These are phyloP conservation scores for Drosophila leonis DNA, from an alignment of 2,888 invertebrate species.

Conservation along the genomic window DNA sequence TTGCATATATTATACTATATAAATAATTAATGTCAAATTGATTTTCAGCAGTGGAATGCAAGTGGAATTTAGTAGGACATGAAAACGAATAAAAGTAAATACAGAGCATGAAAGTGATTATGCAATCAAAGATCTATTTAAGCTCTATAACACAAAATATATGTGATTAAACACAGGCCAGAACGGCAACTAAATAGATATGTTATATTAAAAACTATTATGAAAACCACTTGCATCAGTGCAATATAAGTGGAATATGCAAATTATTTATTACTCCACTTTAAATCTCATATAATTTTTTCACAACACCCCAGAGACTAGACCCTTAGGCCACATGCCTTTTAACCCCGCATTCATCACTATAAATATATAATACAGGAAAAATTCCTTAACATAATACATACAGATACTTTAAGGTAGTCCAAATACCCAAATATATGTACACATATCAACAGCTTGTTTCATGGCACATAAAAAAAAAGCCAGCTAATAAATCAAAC, in stretches of 20 bases:
- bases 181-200: not conserved
- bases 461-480: slow-evolving; percentile 54
- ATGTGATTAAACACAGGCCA: not conserved
- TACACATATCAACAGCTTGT: slow-evolving; percentile 56
- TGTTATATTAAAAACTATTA: not conserved
- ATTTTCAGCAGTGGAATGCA: not conserved
- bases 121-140: not conserved
- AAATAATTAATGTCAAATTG: not conserved
- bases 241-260: not conserved
- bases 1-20: too few relatives aligned
- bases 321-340: not conserved
- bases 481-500: slow-evolving; percentile 77
- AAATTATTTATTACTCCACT: not conserved
- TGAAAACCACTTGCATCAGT: not conserved
- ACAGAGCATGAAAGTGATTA: not conserved
- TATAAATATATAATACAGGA: slow-evolving; percentile 6
- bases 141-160: not conserved
- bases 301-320: not conserved
- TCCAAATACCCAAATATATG: slow-evolving; percentile 28
- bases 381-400: slow-evolving; percentile 8
- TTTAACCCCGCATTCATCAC: slow-evolving; percentile 4
- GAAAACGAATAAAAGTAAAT: not conserved
- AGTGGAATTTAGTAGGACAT: not conserved
- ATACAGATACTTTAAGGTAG: slow-evolving; percentile 31
- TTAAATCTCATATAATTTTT: not conserved